phyloP scores from a whole-genome alignment of 2,888 invertebrate species.

The Elysia crispata region DNA sequence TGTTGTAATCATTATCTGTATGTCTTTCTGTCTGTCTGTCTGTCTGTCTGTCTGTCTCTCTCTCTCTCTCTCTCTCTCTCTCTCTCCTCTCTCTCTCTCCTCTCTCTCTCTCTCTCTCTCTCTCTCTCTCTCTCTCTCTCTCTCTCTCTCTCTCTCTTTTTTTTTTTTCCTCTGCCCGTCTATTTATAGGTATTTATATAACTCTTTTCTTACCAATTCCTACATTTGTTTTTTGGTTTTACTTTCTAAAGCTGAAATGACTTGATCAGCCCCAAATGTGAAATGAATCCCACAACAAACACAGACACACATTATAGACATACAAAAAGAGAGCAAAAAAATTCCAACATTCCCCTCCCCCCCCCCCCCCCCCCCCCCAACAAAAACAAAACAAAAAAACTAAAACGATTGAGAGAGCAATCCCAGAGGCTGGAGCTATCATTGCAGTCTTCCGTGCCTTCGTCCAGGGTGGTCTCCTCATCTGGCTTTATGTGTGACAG shows the following conservation, averaged over 20 bases:
- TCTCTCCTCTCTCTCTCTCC: background rate
- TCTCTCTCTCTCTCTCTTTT: conserved; percentile 29
- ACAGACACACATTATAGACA: too few relatives aligned
- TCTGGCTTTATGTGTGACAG: background rate
- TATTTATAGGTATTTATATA: background rate
- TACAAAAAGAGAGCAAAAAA: too few relatives aligned
- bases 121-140: background rate
- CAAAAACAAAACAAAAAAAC: too few relatives aligned
- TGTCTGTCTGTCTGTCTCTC: conserved; percentile 21
- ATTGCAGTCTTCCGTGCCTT: too few relatives aligned
- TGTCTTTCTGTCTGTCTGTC: conserved; percentile 14
- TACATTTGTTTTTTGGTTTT: conserved; percentile 14
- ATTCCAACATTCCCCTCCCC: too few relatives aligned
- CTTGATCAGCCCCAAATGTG: background rate
- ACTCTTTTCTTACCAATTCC: background rate
- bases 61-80: background rate
- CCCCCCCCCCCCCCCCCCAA: too few relatives aligned
- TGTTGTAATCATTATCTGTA: background rate
- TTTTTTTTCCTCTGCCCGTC: conserved; percentile 9
- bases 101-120: background rate
- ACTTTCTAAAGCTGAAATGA: background rate
- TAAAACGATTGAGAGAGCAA: too few relatives aligned
- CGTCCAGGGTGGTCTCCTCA: too few relatives aligned
- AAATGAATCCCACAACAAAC: too few relatives aligned
- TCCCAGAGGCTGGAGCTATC: too few relatives aligned